Base-by-base conservation (phyloP, 2,113 vertebrate genomes). In the Silurus glanis region DNA sequence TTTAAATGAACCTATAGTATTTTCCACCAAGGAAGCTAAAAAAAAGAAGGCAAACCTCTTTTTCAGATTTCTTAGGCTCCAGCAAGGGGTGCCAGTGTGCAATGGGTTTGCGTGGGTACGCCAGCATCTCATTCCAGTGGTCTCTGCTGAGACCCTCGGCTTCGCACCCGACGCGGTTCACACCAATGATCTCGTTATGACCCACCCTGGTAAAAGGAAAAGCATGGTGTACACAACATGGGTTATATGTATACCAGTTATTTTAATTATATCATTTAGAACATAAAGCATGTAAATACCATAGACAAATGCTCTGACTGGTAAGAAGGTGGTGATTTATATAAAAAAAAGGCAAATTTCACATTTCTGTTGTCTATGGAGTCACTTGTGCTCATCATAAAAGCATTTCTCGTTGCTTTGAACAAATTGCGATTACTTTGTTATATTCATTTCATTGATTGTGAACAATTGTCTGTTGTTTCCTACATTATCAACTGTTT, bases 81-180 rank as follows among this genome's bases (percentile, higher is more conserved):
- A 96, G 95, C 90, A 99, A 93, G 49, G 95, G 96, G 92, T 99
- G 98, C 98, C 98, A 99, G 92, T 99, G 98, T 2, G 98, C 97
- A 4, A 99, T 98, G 79, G 98, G 98, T 91, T 99, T 99, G 85
- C 98, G 96, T 0, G 98, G 98, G 83, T 99, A 99, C 0, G 97
- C 97, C 94, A 99, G 91, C 98, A 99, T 99, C 92, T 99, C 98
- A 1, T 98, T 99, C 98, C 98, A 99, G 93, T 99, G 98, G 94
- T 99, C 98, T 83, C 97, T 94, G 90, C 98, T 97, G 87, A 99
- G 94, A 0, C 98, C 98, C 82, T 99, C 97, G 0, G 97, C 97
- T 0, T 2, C 94, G 91, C 96, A 94, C 13, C 97, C 98, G 72
- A 98, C 94, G 0, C 97, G 95, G 87, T 96, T 99, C 86, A 99